phyloP scores from a whole-genome alignment of 1,140 invertebrate species.

The Babylonia areolata region DNA sequence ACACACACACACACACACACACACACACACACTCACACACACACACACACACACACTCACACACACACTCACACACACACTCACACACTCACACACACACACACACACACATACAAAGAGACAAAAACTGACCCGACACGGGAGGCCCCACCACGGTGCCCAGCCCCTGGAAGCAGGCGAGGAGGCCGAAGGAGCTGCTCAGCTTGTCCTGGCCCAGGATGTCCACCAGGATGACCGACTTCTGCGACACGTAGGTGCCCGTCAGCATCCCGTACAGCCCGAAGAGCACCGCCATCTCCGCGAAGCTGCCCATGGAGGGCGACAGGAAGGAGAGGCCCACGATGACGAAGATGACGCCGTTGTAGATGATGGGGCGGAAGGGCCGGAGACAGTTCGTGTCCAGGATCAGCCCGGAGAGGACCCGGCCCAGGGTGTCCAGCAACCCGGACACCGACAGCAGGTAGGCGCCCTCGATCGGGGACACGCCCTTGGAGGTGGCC shows the following conservation, averaged over 20 bases:
- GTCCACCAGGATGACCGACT: slow-evolving; percentile 94
- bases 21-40: background rate
- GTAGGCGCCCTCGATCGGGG: slow-evolving; percentile 52
- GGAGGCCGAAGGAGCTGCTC: slow-evolving; percentile 94
- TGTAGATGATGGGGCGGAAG: slow-evolving; percentile 60
- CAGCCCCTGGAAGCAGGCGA: slow-evolving; percentile 94
- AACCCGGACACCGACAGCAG: slow-evolving; percentile 60
- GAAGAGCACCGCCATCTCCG: slow-evolving; percentile 48
- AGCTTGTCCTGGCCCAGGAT: slow-evolving; percentile 93
- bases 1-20: background rate
- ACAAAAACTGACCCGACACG: slow-evolving; percentile 82
- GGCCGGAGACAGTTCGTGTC: slow-evolving; percentile 57
- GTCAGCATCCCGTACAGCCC: slow-evolving; percentile 60
- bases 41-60: background rate
- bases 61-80: background rate
- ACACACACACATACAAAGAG: background rate
- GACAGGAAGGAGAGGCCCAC: slow-evolving; percentile 53
- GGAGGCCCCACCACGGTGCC: slow-evolving; percentile 91
- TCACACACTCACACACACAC: background rate
- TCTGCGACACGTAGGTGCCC: slow-evolving; percentile 84
- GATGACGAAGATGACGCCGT: slow-evolving; percentile 56
- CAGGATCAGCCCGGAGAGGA: slow-evolving; percentile 55
- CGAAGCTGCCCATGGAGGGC: slow-evolving; percentile 50
- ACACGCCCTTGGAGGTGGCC: slow-evolving; percentile 55
- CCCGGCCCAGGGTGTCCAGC: slow-evolving; percentile 57